Percentiles rank a stretch among this genome's conserved stretches.
phyloP scores from a whole-genome alignment of 92 coral and sea anemone genomes.

The Zoanthus gigantus region DNA sequence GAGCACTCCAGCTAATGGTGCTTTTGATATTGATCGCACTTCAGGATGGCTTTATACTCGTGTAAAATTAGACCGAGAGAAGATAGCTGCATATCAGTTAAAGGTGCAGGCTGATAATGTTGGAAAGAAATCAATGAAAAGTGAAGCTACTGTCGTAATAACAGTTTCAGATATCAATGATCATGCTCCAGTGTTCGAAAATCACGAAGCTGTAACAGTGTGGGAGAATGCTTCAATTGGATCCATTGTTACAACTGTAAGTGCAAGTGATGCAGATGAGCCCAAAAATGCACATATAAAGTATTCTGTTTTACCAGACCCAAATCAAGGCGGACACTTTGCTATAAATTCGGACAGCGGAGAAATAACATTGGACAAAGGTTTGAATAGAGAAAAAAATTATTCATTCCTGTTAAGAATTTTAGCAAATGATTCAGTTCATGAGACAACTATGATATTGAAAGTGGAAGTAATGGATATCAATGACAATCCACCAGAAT shows the following conservation, averaged over 20 bases:
- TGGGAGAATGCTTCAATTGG: slow-evolving; percentile 78
- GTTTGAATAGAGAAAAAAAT: slow-evolving; percentile 77
- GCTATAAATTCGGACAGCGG: slow-evolving; percentile 70
- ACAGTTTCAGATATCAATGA: slow-evolving; percentile 86
- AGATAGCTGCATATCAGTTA: slow-evolving; percentile 63
- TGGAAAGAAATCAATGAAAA: slow-evolving; percentile 70
- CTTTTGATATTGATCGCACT: slow-evolving; percentile 70
- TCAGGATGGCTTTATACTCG: slow-evolving; percentile 82
- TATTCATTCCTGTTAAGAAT: slow-evolving; percentile 67
- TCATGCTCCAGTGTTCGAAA: slow-evolving; percentile 80
- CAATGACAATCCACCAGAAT: slow-evolving; percentile 88
- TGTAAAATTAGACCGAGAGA: slow-evolving; percentile 81
- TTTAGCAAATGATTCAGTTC: slow-evolving; percentile 75
- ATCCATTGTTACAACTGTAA: slow-evolving; percentile 65
- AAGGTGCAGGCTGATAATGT: slow-evolving; percentile 84
- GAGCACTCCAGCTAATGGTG: slow-evolving; percentile 44
- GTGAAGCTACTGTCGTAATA: slow-evolving; percentile 75
- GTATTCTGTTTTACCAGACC: slow-evolving; percentile 59
- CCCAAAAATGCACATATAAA: slow-evolving; percentile 54
- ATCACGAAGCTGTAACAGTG: slow-evolving; percentile 64
- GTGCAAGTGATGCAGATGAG: slow-evolving; percentile 79
- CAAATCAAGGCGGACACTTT: slow-evolving; percentile 72
- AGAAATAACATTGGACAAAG: slow-evolving; percentile 62
- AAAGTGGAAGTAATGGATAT: slow-evolving; percentile 77
- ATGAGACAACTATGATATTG: slow-evolving; percentile 61